Evolutionary conservation across 2,113 vertebrate genomes (phyloP), one percentile per base, ranked within the genome.

Genomic region (Xiphophorus couchianus): DNA sequence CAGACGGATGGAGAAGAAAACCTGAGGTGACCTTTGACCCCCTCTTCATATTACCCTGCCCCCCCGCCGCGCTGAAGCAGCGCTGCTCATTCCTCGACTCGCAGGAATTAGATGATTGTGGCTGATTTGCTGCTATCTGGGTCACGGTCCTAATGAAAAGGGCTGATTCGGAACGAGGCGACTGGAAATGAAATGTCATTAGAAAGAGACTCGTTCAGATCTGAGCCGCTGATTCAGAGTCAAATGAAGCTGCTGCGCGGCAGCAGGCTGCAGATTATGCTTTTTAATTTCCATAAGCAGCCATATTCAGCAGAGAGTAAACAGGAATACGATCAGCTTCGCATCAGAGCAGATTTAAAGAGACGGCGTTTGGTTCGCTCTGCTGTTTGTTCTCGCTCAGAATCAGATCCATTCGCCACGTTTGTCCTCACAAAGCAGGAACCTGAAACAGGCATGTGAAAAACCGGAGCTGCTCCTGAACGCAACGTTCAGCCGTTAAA

Each of bases 141-240:
- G 85, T 87, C 85, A 85, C 76, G 39, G 78, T 71, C 78, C 81
- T 89, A 66, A 88, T 88, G 84, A 77, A 77, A 88, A 66, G 44
- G 79, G 62, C 62, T 71, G 77, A 87, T 89, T 83, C n/a, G 17
- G 61, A 19, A 78, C 44, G 64, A 76, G 29, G 70, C 77, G 28
- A 81, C 75, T 80, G 74, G 61, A 77, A 85, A 69, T 68, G 76
- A 75, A 74, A 78, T 65, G 83, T 74, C 87, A 84, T 88, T 88
- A 86, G 84, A n/a, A 78, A 65, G 10, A 62, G 65, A 31, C 58
- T 87, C 74, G 75, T 89, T 90, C 77, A 69, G 66, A 88, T 88
- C 82, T 86, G 63, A 87, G 84, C 82, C 74, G 69, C 76, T 39
- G 83, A 87, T 89, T 88, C 68, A 74, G 81, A 84, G 84, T 89